Base-by-base conservation (phyloP, 2,113 vertebrate species). In the Cariama cristata region DNA sequence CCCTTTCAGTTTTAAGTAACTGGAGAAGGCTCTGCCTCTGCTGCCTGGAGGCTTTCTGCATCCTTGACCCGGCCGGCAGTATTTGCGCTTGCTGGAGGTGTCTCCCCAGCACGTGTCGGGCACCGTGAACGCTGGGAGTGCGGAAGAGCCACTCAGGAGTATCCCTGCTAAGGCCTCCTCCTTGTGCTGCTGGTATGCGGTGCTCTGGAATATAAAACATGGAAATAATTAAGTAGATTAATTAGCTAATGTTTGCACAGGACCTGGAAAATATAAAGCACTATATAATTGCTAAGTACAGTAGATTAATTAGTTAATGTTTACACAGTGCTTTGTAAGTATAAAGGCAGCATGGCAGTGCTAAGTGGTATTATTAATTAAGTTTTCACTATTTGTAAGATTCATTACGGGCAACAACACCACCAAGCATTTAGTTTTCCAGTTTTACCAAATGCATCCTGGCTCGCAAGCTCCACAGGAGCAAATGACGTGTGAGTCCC, bases 211-310 rank as follows among this genome's bases (percentile, higher is more conserved):
- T 59, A 53, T 42, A 79, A 87, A 93, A 42, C 91, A 32, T 42
- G 67, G 50, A 79, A 83, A 79, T 83, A 87, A 86, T 95, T 79
- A 93, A 83, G 81, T 69, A 59, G 90, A 94, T 93, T 95, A 90
- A 90, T 95, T 97, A 90, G 74, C 59, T 95, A 79, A 83, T 92
- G 62, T 94, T 95, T 96, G 79, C 71, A 86, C 67, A 94, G 58
- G 74, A 62, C n/a, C 45, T 86, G 56, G 73, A 89, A 96, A 93
- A 93, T 79, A 75, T 12, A 91, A 85, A 96, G 73, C 73, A 40
- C 76, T 87, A 50, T 72, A 87, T 87, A 95, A 96, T 93, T 90
- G 69, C 79, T 84, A 66, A 96, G 59, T 75, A 88, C 82, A 47
- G 72, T 66, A 63, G 79, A 80, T 94, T 77, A 88, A 94, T 95